These are phyloP conservation scores for Trematomus loennbergii DNA, from an alignment of 2,113 vertebrate species.

Conservation along the genomic window DNA sequence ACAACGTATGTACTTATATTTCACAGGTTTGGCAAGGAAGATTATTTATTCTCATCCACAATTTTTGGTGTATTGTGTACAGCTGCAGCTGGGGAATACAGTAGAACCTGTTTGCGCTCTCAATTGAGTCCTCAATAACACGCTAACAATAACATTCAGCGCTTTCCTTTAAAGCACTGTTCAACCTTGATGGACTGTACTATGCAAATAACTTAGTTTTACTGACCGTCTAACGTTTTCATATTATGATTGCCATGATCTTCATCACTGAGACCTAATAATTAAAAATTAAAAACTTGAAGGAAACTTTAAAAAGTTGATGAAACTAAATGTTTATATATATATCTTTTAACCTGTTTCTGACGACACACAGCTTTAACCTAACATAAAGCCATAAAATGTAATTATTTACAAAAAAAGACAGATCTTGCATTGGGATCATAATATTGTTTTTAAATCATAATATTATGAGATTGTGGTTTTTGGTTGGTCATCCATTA, in stretches of 20 bases:
- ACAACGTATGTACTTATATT: constrained; percentile 80
- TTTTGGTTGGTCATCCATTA: constrained; percentile 3
- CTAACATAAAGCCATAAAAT: not conserved
- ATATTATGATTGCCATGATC: not conserved
- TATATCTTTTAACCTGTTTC: too few relatives aligned
- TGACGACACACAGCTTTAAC: not conserved
- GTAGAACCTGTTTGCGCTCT: constrained; percentile 48
- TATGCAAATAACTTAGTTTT: constrained; percentile 8
- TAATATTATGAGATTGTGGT: not conserved
- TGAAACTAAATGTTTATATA: too few relatives aligned
- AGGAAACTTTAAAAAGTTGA: too few relatives aligned
- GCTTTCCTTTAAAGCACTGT: constrained; percentile 24
- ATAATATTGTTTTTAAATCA: not conserved
- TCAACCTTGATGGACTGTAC: not conserved
- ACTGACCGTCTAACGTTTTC: not conserved
- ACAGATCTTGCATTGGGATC: not conserved
- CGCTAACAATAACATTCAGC: constrained; percentile 27
- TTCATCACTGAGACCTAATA: not conserved
- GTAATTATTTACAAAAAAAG: not conserved
- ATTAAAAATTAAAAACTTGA: too few relatives aligned
- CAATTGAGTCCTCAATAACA: constrained; percentile 17
- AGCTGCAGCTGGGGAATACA: constrained; percentile 53
- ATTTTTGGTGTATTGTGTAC: constrained; percentile 60
- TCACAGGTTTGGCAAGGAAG: constrained; percentile 76
- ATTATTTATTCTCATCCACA: constrained; percentile 66